A percentile compares a stretch with the other conserved stretches of the same genome.
phyloP scores from a whole-genome alignment of 2,797 vertebrate genomes.

The Esox masquinongy region DNA sequence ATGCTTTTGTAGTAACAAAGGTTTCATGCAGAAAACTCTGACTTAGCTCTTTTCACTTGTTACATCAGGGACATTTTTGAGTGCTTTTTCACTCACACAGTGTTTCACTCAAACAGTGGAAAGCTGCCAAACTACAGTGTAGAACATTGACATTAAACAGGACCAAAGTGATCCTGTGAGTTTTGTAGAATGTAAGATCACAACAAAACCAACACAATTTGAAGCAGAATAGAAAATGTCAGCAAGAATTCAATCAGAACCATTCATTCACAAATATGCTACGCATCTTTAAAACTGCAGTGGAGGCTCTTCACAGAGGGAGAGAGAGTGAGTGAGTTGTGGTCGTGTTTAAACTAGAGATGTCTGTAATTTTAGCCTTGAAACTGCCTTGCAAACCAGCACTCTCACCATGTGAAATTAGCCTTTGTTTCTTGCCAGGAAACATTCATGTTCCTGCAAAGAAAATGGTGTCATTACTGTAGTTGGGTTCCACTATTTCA shows the following conservation, averaged over 20 bases:
- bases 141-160: slow-evolving; percentile 45
- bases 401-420: slow-evolving; percentile 67
- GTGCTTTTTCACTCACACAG: slow-evolving; percentile 28
- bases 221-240: slow-evolving; percentile 1
- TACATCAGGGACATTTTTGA: slow-evolving; percentile 22
- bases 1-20: slow-evolving; percentile 10
- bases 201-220: slow-evolving; percentile 13
- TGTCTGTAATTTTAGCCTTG: slow-evolving; percentile 73
- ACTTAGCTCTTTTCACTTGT: slow-evolving; percentile 29
- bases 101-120: slow-evolving; percentile 33
- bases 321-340: slow-evolving; percentile 52
- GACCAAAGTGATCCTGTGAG: slow-evolving; percentile 43
- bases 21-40: neutral
- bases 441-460: slow-evolving; percentile 59
- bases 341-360: slow-evolving; percentile 75
- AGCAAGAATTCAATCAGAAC: slow-evolving; percentile 43
- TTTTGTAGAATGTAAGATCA: slow-evolving; percentile 42
- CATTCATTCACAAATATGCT: slow-evolving; percentile 43
- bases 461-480: slow-evolving; percentile 42
- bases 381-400: slow-evolving; percentile 57
- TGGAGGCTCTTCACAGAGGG: slow-evolving; percentile 65
- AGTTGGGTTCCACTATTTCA: slow-evolving; percentile 12
- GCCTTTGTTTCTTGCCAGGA: slow-evolving; percentile 60
- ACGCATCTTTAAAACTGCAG: slow-evolving; percentile 68
- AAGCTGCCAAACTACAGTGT: slow-evolving; percentile 49